phyloP scores from a whole-genome alignment of 2,888 invertebrate species.

The Philonicus albiceps region DNA sequence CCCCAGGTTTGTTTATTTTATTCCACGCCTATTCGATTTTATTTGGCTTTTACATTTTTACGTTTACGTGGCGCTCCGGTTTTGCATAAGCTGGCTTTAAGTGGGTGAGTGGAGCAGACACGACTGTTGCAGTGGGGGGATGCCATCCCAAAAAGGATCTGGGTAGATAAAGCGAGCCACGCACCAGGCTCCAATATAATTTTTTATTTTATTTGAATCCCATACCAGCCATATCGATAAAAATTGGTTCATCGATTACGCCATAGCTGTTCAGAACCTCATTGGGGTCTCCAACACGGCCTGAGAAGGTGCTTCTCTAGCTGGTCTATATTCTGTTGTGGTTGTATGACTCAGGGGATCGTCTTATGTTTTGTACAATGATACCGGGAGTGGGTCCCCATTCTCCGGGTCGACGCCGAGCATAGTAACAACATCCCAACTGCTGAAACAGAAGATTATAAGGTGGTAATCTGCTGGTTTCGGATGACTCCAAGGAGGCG shows the following conservation, averaged over 20 bases:
- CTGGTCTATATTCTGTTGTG: not conserved
- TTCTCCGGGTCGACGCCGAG: not conserved
- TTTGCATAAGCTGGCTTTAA: not conserved
- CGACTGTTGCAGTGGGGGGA: not conserved
- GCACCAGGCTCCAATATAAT: not conserved
- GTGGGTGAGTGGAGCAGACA: too few relatives aligned
- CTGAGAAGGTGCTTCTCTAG: not conserved
- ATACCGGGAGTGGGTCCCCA: not conserved
- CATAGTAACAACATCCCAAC: not conserved
- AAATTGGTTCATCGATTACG: slow-evolving; percentile 5
- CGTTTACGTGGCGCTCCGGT: not conserved
- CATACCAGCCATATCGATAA: not conserved
- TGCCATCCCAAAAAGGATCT: not conserved
- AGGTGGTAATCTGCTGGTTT: not conserved
- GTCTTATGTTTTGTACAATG: not conserved
- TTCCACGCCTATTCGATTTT: slow-evolving; percentile 22
- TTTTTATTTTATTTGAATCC: slow-evolving; percentile 16
- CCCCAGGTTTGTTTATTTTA: slow-evolving; percentile 17
- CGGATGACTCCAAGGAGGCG: not conserved
- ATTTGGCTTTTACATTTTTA: slow-evolving; percentile 29
- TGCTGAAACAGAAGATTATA: not conserved
- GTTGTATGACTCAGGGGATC: not conserved
- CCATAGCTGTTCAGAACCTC: not conserved
- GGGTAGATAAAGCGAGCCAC: not conserved
- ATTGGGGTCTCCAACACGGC: not conserved